Evolutionary conservation across 2,797 vertebrate species (phyloP).

Genomic region (Hemibagrus guttatus): DNA sequence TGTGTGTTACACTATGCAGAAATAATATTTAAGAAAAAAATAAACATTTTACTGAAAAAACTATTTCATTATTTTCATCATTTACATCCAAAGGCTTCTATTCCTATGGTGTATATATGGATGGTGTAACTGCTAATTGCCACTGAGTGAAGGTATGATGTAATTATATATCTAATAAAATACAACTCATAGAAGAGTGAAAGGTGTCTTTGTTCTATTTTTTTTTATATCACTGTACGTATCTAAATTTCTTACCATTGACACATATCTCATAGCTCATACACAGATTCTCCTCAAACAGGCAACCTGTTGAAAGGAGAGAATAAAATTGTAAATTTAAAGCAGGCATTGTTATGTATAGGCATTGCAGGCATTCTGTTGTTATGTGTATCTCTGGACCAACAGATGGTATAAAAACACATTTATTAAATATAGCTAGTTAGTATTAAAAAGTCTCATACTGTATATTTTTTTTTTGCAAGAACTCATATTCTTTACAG

Average conservation of each 20-base stretch:
- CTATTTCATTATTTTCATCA: neutral
- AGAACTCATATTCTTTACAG: neutral
- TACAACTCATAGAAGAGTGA: neutral
- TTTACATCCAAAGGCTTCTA: neutral
- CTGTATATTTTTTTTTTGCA: neutral
- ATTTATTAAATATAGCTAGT: neutral
- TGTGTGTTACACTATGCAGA: neutral
- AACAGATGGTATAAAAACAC: neutral
- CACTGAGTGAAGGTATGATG: neutral
- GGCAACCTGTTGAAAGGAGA: conserved; percentile 77
- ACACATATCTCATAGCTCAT: conserved; percentile 84
- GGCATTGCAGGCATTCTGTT: neutral
- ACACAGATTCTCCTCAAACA: conserved; percentile 88
- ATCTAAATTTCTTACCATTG: conserved; percentile 80
- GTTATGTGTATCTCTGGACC: neutral
- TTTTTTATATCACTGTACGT: neutral
- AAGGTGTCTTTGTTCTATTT: neutral
- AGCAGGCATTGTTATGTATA: neutral
- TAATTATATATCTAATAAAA: neutral
- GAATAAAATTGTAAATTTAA: neutral
- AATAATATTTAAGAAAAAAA: too few species aligned
- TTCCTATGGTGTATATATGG: neutral
- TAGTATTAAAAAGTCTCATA: neutral
- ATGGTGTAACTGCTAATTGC: neutral
- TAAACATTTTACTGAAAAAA: neutral